Evolutionary conservation across 30 jellyfish, hydroid and myxozoan genomes (phyloP), one percentile per base, ranked within the genome.

Genomic region (Rhopilema esculentum): DNA sequence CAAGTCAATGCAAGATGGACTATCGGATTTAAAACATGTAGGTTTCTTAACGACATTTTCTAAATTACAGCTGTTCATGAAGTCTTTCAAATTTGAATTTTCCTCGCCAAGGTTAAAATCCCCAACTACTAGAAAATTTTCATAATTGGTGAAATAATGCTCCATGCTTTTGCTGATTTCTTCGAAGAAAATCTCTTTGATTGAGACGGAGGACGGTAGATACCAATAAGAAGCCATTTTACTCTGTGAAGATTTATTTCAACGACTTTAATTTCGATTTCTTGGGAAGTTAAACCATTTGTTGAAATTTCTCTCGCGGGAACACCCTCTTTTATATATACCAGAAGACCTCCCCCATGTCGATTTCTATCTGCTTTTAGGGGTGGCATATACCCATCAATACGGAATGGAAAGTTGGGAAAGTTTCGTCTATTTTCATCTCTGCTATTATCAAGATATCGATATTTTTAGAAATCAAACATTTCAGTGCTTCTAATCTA

Each of bases 311-410:
- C 86, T 40, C 66, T 81, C 9, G 75, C 91, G 25, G 91, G 88
- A 20, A 81, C 75, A 40, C 85, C 85, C 50, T 66, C 91, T 32
- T 49, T 78, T 16, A n/a, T n/a, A n/a, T n/a, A n/a, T n/a, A n/a
- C n/a, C n/a, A n/a, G n/a, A n/a, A n/a, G n/a, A n/a, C n/a, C 88
- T 74, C 85, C 73, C 85, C 74, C 74, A 74, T 74, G 80, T 15
- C 84, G 80, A 48, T 74, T 74, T 27, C 89, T 69, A 49, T 69
- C 92, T 25, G 77, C 69, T 49, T 79, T 69, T 24, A 83, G 53
- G 77, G 92, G 65, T 83, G 81, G 66, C 87, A 49, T 69, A 51
- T 50, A 62, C 84, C 92, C 92, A 70, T 67, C 92, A 51, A 69
- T 51, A 50, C 24, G 24, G 27, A 83, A 70, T 53, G 92, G 53